Conservation (phyloP, 2,797 vertebrate genomes). For the Tympanoctomys barrerae region DNA sequence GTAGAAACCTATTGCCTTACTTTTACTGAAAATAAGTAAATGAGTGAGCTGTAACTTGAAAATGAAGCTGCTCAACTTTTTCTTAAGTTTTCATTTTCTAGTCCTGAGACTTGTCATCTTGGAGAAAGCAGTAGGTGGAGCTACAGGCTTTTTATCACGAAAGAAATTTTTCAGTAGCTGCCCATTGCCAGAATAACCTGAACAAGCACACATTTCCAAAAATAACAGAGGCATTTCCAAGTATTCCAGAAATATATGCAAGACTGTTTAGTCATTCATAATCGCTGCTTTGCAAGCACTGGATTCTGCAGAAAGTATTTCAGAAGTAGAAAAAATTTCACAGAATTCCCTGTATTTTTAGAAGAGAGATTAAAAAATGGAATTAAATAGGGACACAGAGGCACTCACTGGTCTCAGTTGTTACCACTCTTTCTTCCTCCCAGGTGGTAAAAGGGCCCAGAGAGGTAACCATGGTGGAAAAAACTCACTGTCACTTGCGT, state of each 20-base stretch:
- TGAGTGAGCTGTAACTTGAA: conserved; percentile 28
- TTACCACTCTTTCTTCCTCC: conserved; percentile 43
- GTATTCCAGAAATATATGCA: conserved; percentile 87
- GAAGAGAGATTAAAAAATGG: conserved; percentile 73
- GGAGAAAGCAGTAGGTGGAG: conserved; percentile 88
- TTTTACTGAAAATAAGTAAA: conserved; percentile 63
- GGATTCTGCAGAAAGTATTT: conserved; percentile 81
- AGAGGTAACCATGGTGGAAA: conserved; percentile 79
- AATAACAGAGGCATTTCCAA: conserved; percentile 87
- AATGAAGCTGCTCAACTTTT: conserved; percentile 7
- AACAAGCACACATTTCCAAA: conserved; percentile 86
- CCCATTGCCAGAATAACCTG: conserved; percentile 79
- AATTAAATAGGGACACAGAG: conserved; percentile 64
- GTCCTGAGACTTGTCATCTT: background rate
- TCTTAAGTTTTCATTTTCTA: background rate
- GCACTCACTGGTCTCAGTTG: conserved; percentile 42
- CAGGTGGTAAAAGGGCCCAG: conserved; percentile 77
- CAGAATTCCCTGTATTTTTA: conserved; percentile 83
- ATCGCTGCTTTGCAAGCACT: conserved; percentile 86
- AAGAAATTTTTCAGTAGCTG: conserved; percentile 70
- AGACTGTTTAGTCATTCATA: conserved; percentile 88
- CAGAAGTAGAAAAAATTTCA: conserved; percentile 83
- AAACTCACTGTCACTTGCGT: conserved; percentile 81
- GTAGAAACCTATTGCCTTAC: conserved; percentile 57
- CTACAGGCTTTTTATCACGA: conserved; percentile 85